A percentile compares a stretch with the other conserved stretches of the same genome.
phyloP scores from a whole-genome alignment of 2,888 invertebrate species.

The Drosophila barbarae region DNA sequence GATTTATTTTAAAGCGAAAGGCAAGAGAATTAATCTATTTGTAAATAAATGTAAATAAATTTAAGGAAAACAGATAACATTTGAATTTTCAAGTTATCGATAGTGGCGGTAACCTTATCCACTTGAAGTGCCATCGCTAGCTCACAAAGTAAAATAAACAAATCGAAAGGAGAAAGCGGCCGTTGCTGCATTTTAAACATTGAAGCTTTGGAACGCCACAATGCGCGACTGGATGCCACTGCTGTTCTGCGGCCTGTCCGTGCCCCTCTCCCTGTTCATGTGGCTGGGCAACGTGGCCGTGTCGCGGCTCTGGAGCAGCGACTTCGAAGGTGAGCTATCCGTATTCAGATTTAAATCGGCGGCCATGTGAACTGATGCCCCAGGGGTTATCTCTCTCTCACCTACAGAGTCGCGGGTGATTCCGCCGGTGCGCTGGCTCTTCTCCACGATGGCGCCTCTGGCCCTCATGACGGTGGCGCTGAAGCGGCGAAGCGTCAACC shows the following conservation, averaged over 20 bases:
- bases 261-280: conserved; percentile 88
- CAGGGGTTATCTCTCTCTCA: conserved; percentile 33
- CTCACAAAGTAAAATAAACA: conserved; percentile 26
- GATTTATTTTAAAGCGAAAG: not conserved
- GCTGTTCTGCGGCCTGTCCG: conserved; percentile 84
- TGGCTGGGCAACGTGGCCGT: conserved; percentile 88
- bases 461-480: conserved; percentile 85
- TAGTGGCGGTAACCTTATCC: not conserved
- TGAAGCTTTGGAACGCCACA: not conserved
- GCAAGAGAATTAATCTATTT: no score
- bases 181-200: conserved; percentile 4
- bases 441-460: conserved; percentile 81
- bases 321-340: conserved; percentile 81
- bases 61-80: not conserved
- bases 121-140: conserved; percentile 3
- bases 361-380: conserved; percentile 7
- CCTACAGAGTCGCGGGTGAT: conserved; percentile 73
- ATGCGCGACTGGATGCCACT: conserved; percentile 81
- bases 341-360: not conserved
- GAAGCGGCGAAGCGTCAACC: conserved; percentile 84
- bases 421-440: conserved; percentile 78
- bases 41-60: not conserved
- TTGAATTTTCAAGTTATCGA: not conserved
- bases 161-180: conserved; percentile 24
- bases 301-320: conserved; percentile 81